Base-by-base conservation (phyloP, 2,888 invertebrate species). In the Yponomeuta sedellus region DNA sequence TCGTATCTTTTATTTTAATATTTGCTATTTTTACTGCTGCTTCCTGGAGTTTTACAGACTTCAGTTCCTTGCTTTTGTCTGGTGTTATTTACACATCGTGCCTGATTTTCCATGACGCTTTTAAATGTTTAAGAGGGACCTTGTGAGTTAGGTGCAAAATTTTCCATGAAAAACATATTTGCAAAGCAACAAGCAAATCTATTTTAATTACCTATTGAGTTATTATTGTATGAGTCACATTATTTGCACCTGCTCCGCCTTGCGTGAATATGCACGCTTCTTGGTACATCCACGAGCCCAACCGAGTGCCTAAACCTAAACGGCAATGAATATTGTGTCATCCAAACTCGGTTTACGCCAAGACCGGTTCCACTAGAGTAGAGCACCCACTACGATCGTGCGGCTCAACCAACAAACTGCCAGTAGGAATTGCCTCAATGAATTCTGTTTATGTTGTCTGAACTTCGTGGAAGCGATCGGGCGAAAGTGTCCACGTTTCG, bases 301-400 rank as follows among this genome's bases (percentile, higher is more conserved):
- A 59, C 10, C 22, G 28, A 20, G 34, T 25, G 56, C 40, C 20
- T 56, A 65, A 65, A 65, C 40, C 20, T 56, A 65, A 65, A 65
- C 40, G 65, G 65, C 65, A 58, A 65, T 65, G 71, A 75, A 72
- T 74, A 73, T 77, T 78, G 71, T 74, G 74, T 74, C 75, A 75
- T 77, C 71, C 68, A 61, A 34, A 34, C 34, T 5, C 64, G 71
- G 70, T 71, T 71, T 72, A 69, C 69, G 70, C 68, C 66, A 66
- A 69, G 75, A 77, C 78, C 75, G 74, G 77, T 81, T 77, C 67
- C 28, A 20, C 40, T 20, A 22, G 63, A 63, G 66, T 63, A 39
- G 63, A 28, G n/a, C 52, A 16, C 57, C n/a, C 57, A 52, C 57
- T 56, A 56, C 28, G n/a, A 44, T 5, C 64, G 64, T 56, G 16